Base-by-base conservation (phyloP, 2,113 vertebrate genomes). In the Coptodon rendalli region DNA sequence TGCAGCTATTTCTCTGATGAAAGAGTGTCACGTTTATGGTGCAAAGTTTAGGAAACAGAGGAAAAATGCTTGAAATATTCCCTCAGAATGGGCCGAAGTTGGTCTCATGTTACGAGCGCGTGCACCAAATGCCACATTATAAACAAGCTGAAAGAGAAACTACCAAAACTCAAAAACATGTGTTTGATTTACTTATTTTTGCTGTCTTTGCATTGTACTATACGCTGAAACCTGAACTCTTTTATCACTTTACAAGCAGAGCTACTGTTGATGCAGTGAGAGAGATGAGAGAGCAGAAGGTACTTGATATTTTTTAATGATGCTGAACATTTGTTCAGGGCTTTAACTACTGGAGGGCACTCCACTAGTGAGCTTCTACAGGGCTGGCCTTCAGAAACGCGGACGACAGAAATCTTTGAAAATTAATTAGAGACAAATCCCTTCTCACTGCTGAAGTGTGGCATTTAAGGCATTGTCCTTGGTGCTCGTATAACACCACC, bases 361-460 rank as follows among this genome's bases (percentile, higher is more conserved):
- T 92, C 85, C 85, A 88, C 82, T 27, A 85, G 66, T 81, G 71
- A 89, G 82, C 82, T 92, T 90, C 91, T 87, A 89, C 68, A 82
- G 80, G 88, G 68, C 80, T 81, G 92, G 91, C 93, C 94, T 94
- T 95, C 94, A 91, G 88, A 92, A 93, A 92, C 68, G 82, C 48
- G 91, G 91, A 90, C 82, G 29, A 89, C 81, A 82, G 86, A 93
- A 94, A 95, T 96, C 93, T 96, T 95, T 91, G 86, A 89, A 95
- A 96, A 96, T 96, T 96, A 96, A 96, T 96, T 96, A 96, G 86
- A 94, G 92, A 90, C 94, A 96, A 96, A 96, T 96, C 96, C 95
- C 92, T 94, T 90, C 91, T 95, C 81, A 85, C 94, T 87, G 89
- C 87, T 96, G 95, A 94, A 96, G 96, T 96, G 96, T 96, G 94